A percentile compares a stretch with the other conserved stretches of the same genome.
Conservation (phyloP, 2,888 invertebrate genomes). For the Nasonia oneida region DNA sequence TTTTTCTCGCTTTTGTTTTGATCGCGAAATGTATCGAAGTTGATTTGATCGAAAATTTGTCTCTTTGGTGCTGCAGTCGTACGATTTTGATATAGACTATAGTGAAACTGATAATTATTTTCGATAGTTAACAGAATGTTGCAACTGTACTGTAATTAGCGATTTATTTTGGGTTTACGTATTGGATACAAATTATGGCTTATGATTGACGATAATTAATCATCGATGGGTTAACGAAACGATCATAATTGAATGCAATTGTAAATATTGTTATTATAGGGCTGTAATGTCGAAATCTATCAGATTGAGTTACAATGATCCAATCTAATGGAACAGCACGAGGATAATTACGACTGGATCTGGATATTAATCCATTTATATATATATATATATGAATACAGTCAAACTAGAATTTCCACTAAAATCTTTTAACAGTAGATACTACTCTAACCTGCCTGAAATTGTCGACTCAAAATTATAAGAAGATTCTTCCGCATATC, state of each 20-base stretch:
- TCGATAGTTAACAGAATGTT: too few species aligned
- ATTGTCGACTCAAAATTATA: slow-evolving; percentile 35
- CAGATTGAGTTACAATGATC: neutral
- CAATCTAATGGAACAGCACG: neutral
- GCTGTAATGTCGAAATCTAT: neutral
- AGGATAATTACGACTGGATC: too few species aligned
- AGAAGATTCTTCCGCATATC: slow-evolving; percentile 33
- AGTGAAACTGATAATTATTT: too few species aligned
- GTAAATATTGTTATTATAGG: neutral
- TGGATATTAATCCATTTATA: too few species aligned
- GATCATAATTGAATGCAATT: neutral
- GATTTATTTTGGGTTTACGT: neutral
- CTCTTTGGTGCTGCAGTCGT: neutral
- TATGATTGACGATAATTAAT: neutral
- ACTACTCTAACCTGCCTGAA: neutral
- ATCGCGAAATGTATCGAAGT: neutral
- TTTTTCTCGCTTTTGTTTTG: slow-evolving; percentile 7
- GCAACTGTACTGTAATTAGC: neutral
- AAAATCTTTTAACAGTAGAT: neutral
- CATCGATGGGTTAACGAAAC: neutral
- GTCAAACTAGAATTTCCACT: neutral
- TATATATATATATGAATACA: neutral
- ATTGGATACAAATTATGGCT: neutral
- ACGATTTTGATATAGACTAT: too few species aligned
- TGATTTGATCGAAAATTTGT: neutral